phyloP scores from a whole-genome alignment of 1,140 invertebrate species.

The Doryteuthis pealeii region DNA sequence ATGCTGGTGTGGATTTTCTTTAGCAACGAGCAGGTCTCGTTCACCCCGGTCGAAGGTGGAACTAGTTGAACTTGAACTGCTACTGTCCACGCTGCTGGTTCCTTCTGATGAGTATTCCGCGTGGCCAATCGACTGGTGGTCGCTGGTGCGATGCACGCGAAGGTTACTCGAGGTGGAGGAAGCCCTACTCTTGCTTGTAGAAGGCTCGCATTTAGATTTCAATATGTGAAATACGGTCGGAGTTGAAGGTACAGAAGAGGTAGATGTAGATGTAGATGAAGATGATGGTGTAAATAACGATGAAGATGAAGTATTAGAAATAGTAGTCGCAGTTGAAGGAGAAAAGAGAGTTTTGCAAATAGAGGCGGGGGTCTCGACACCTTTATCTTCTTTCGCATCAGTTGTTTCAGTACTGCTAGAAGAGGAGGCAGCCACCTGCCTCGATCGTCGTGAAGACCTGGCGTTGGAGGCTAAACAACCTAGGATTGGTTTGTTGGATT shows the following conservation, averaged over 20 bases:
- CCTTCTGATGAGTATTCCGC: neutral
- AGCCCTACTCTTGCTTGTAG: slow-evolving; percentile 3
- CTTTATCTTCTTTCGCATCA: neutral
- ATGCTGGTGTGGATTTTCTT: neutral
- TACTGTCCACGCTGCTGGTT: neutral
- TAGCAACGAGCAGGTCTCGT: neutral
- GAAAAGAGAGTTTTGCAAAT: neutral
- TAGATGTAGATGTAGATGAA: neutral
- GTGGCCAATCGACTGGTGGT: neutral
- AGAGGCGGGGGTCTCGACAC: neutral
- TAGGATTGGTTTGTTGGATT: neutral
- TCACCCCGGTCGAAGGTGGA: neutral
- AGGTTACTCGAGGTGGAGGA: neutral
- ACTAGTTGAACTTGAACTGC: neutral
- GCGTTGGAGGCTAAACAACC: neutral
- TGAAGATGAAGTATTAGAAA: neutral
- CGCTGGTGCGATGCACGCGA: neutral
- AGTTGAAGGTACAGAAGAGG: neutral
- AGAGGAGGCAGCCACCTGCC: neutral
- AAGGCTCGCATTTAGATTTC: slow-evolving; percentile 3
- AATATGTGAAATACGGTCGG: neutral
- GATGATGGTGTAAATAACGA: neutral
- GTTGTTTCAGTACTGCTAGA: neutral
- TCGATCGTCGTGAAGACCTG: neutral
- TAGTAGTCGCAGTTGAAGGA: neutral